Evolutionary conservation across 2,113 vertebrate genomes (phyloP).

Genomic region (Micronycteris hirsuta): DNA sequence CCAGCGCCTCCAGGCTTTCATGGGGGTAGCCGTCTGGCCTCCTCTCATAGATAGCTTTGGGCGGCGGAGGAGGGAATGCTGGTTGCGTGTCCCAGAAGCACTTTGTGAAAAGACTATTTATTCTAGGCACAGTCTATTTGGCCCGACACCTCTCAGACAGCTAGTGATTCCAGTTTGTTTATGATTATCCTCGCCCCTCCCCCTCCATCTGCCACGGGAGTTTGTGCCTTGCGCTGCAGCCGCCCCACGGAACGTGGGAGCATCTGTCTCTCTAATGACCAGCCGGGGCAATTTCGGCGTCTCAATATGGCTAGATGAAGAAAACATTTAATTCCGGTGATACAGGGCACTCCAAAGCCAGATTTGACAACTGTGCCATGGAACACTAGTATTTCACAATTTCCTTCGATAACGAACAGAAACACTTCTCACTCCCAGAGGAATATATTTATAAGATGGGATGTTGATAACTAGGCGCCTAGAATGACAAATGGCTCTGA

Average conservation of each 20-base stretch:
- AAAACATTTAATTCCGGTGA: constrained; percentile 75
- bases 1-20: neutral
- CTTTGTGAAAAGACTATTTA: constrained; percentile 29
- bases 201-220: constrained; percentile 69
- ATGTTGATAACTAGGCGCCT: constrained; percentile 55
- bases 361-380: constrained; percentile 67
- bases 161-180: constrained; percentile 65
- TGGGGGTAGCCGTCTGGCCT: neutral
- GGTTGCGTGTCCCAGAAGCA: neutral
- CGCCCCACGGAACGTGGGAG: constrained; percentile 66
- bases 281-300: constrained; percentile 47
- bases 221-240: constrained; percentile 37
- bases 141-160: constrained; percentile 20
- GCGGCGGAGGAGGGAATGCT: neutral
- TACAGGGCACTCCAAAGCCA: constrained; percentile 61
- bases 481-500: constrained; percentile 52
- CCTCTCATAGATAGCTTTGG: neutral
- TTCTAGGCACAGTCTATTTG: constrained; percentile 53
- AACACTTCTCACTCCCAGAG: constrained; percentile 43
- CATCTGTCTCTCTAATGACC: constrained; percentile 77
- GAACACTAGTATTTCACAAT: constrained; percentile 55
- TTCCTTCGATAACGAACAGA: constrained; percentile 65
- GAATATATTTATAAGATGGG: constrained; percentile 14
- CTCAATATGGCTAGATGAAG: constrained; percentile 69
- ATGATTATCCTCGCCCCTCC: constrained; percentile 45